Conservation (phyloP, 64 coral and sea anemone genomes). For the Acropora tenuis region DNA sequence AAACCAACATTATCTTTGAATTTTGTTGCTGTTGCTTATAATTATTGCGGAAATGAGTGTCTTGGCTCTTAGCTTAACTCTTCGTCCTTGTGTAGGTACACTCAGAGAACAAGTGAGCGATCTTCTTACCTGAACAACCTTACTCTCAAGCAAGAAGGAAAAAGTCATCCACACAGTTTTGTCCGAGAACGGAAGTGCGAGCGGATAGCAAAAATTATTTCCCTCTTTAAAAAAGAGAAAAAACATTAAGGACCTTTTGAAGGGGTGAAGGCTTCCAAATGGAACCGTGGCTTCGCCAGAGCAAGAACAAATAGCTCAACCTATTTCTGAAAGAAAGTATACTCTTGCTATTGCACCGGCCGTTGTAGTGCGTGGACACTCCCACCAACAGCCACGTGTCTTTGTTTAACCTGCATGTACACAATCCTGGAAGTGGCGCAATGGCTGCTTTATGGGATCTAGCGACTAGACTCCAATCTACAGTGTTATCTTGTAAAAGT, state of each 20-base stretch:
- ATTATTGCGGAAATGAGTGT: background rate
- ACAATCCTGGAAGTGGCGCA: too few relatives aligned
- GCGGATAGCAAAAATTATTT: background rate
- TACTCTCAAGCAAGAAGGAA: background rate
- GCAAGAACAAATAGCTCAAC: background rate
- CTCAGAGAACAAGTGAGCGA: conserved; percentile 4
- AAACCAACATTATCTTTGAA: too few relatives aligned
- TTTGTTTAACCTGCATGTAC: too few relatives aligned
- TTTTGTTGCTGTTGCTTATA: too few relatives aligned
- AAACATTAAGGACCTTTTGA: background rate
- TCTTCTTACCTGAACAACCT: background rate
- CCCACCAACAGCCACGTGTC: too few relatives aligned
- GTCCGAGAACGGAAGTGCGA: background rate
- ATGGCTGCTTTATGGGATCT: too few relatives aligned
- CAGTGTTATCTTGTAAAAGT: too few relatives aligned
- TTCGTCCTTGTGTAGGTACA: conserved; percentile 15
- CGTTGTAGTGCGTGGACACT: too few relatives aligned
- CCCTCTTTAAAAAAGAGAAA: background rate
- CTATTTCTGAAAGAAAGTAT: background rate
- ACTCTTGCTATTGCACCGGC: too few relatives aligned
- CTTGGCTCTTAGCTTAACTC: background rate
- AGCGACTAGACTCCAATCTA: too few relatives aligned
- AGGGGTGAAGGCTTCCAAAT: background rate
- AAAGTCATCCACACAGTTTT: background rate
- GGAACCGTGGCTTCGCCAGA: background rate